A percentile compares a stretch with the other conserved stretches of the same genome.
These are phyloP conservation scores for Anabas testudineus DNA, from an alignment of 2,797 vertebrate genomes.

Conservation along the genomic window DNA sequence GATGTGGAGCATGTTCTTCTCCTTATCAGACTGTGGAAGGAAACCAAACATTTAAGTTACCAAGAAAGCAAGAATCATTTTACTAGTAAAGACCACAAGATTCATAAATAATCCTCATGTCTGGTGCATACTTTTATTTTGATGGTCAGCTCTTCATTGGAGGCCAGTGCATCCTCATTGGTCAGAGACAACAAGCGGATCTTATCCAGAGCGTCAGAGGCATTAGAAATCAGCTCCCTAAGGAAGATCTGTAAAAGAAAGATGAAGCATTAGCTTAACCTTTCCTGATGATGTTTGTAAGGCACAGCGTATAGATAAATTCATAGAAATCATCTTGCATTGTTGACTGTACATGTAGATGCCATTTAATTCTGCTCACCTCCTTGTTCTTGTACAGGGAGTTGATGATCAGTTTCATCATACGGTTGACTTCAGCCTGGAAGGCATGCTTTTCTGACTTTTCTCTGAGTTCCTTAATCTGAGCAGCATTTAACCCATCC, in stretches of 20 bases:
- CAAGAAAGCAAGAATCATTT: neutral
- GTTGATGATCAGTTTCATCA: slow-evolving; percentile 99
- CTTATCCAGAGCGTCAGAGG: slow-evolving; percentile 98
- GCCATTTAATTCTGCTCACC: slow-evolving; percentile 78
- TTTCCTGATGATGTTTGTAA: neutral
- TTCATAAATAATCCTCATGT: neutral
- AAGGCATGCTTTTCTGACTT: slow-evolving; percentile 98
- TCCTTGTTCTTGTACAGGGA: slow-evolving; percentile 99
- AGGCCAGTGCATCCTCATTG: slow-evolving; percentile 89
- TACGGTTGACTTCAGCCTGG: slow-evolving; percentile 98
- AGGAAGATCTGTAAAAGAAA: slow-evolving; percentile 91
- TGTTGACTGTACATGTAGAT: neutral
- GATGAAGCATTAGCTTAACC: neutral
- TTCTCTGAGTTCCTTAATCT: slow-evolving; percentile 96
- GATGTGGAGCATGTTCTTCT: slow-evolving; percentile 98
- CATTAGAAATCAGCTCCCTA: slow-evolving; percentile 98
- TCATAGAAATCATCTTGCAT: neutral
- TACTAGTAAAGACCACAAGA: neutral
- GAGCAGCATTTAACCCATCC: slow-evolving; percentile 96
- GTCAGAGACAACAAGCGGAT: slow-evolving; percentile 95
- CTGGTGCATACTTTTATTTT: slow-evolving; percentile 92
- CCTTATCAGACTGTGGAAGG: slow-evolving; percentile 91
- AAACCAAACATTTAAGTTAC: slow-evolving; percentile 6
- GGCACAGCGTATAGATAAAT: neutral
- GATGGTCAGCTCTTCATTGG: slow-evolving; percentile 95